Conservation (phyloP, 2,113 vertebrate species). For the Lonchura striata region DNA sequence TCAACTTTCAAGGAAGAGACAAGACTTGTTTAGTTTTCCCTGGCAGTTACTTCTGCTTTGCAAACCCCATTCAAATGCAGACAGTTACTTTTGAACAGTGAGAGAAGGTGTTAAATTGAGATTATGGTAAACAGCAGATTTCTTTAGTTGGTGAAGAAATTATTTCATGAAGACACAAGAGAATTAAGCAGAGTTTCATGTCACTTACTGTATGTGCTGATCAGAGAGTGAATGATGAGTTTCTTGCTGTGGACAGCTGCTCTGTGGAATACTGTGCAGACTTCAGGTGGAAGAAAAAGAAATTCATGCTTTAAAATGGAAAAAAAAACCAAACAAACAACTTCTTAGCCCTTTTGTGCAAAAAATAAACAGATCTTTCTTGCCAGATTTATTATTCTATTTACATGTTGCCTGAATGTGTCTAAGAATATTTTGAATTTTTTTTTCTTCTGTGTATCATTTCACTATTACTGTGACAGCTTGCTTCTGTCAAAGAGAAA, state of each 20-base stretch:
- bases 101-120: slow-evolving; percentile 67
- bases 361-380: slow-evolving; percentile 46
- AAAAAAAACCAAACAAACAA: background rate
- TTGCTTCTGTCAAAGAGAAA: slow-evolving; percentile 25
- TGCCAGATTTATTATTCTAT: slow-evolving; percentile 47
- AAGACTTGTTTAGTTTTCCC: background rate
- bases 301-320: slow-evolving; percentile 26
- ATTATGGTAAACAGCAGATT: slow-evolving; percentile 69
- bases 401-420: slow-evolving; percentile 25
- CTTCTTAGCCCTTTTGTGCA: background rate
- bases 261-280: slow-evolving; percentile 9
- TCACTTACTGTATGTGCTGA: slow-evolving; percentile 60
- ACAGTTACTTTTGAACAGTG: slow-evolving; percentile 59
- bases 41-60: slow-evolving; percentile 43
- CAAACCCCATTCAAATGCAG: slow-evolving; percentile 31
- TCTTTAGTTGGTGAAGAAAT: slow-evolving; percentile 62
- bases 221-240: slow-evolving; percentile 61
- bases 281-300: slow-evolving; percentile 44
- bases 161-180: slow-evolving; percentile 65
- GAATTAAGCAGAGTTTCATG: slow-evolving; percentile 55
- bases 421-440: background rate
- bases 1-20: slow-evolving; percentile 31
- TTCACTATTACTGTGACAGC: slow-evolving; percentile 25
- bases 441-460: slow-evolving; percentile 20
- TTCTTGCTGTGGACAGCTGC: slow-evolving; percentile 36